A percentile compares a stretch with the other conserved stretches of the same genome.
These are phyloP conservation scores for Euura saliciscinereae DNA, from an alignment of 1,140 invertebrate genomes.

Conservation along the genomic window DNA sequence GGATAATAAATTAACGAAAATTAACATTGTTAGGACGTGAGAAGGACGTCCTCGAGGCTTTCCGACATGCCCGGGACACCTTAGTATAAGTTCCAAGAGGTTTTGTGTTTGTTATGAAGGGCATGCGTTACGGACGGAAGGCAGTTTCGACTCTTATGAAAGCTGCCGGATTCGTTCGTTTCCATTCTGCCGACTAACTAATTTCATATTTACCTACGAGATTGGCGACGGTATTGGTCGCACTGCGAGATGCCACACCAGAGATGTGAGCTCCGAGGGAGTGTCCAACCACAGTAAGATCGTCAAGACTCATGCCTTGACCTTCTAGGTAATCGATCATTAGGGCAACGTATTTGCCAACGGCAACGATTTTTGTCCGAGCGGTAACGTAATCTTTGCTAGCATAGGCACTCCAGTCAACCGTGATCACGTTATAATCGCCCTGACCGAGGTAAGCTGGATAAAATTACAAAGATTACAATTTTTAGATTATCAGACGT, in stretches of 20 bases:
- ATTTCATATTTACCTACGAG: constrained; percentile 34
- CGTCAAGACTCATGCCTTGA: constrained; percentile 38
- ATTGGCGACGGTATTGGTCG: constrained; percentile 34
- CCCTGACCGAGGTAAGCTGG: constrained; percentile 40
- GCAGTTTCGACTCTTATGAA: too few species aligned
- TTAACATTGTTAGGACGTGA: too few species aligned
- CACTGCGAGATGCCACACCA: constrained; percentile 50
- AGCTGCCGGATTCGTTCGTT: too few species aligned
- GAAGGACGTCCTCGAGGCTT: too few species aligned
- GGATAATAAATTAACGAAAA: constrained; percentile 24
- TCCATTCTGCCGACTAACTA: too few species aligned
- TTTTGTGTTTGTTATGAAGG: too few species aligned
- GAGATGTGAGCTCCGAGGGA: constrained; percentile 61
- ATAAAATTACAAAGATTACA: neutral
- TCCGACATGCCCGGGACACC: too few species aligned
- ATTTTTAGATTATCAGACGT: too few species aligned
- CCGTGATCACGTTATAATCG: constrained; percentile 63
- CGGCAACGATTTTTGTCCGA: constrained; percentile 34
- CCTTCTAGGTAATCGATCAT: constrained; percentile 51
- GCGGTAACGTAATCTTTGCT: constrained; percentile 49
- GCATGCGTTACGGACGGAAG: too few species aligned
- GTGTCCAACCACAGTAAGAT: constrained; percentile 58
- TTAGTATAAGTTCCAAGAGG: too few species aligned
- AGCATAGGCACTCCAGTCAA: constrained; percentile 62
- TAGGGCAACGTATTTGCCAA: constrained; percentile 40